Evolutionary conservation across 2,888 invertebrate genomes (phyloP).

Genomic region (Ectemnius lituratus): DNA sequence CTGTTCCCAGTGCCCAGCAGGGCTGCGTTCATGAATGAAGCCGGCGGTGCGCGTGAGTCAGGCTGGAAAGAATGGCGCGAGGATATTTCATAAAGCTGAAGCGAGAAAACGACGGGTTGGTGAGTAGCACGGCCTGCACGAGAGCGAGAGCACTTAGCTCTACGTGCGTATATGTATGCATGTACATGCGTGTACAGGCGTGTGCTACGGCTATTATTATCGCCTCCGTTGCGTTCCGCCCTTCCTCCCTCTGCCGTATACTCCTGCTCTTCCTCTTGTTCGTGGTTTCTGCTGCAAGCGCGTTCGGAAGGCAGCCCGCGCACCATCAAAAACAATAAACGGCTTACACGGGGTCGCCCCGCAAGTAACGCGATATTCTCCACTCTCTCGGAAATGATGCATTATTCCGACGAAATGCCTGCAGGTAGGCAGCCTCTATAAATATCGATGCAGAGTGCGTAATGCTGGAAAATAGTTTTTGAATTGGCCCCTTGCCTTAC

Average conservation of each 20-base stretch:
- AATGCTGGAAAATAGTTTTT: no score
- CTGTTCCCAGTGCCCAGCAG: slow-evolving; percentile 59
- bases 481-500: no score
- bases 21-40: slow-evolving; percentile 68
- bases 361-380: background rate
- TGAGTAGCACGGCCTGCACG: slow-evolving; percentile 10
- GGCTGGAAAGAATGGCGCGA: slow-evolving; percentile 63
- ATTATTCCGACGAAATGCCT: slow-evolving; percentile 15
- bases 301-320: slow-evolving; percentile 10
- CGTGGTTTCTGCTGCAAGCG: slow-evolving; percentile 9
- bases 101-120: slow-evolving; percentile 51
- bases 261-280: slow-evolving; percentile 42
- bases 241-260: slow-evolving; percentile 24
- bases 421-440: no score
- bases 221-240: slow-evolving; percentile 38
- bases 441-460: no score
- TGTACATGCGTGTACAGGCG: background rate
- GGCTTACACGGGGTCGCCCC: slow-evolving; percentile 51
- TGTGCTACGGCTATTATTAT: slow-evolving; percentile 64
- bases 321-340: slow-evolving; percentile 63
- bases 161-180: background rate
- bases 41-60: slow-evolving; percentile 54
- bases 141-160: no score
- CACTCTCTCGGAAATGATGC: slow-evolving; percentile 28
- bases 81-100: slow-evolving; percentile 65